Base-by-base conservation (phyloP, 2,113 vertebrate species). In the Glaucidium brasilianum region DNA sequence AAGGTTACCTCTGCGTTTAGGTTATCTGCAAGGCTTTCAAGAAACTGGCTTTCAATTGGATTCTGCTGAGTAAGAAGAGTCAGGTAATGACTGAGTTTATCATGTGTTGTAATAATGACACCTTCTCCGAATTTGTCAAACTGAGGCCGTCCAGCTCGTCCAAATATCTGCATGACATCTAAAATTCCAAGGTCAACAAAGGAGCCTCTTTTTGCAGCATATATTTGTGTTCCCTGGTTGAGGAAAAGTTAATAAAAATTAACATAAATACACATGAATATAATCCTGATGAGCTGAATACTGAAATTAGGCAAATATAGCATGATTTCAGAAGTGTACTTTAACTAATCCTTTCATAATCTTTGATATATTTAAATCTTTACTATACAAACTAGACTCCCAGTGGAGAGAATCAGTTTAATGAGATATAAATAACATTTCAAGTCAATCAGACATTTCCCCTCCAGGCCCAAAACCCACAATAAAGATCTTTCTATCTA, bases 91-190 rank as follows among this genome's bases (percentile, higher is more conserved):
- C 99, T 99, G 97, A 99, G 99, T 95, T 99, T 99, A 68, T 99
- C 99, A 12, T 99, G 99, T 53, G 98, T 98, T 92, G 99, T 99
- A 97, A 99, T 99, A 97, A 99, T 99, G 97, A 99, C 96, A 92
- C 99, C 99, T 98, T 99, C 99, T 53, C 99, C 99, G 67, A 98
- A 99, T 97, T 98, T 99, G 96, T 99, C 99, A 90, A 99, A 99
- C 96, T 99, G 99, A 37, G 99, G 99, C 69, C 99, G 98, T 90
- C 99, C 99, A 12, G 99, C 99, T 47, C 99, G 98, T 35, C 99
- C 99, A 90, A 99, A 99, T 96, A 99, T 99, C 98, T 99, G 99
- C 99, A 99, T 99, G 97, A 99, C 99, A 91, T 99, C 99, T 98
- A 99, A 98, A 98, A 99, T 99, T 96, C 99, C 99, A 97, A 99